Percentiles rank a stretch among this genome's conserved stretches.
These are phyloP conservation scores for Melanostoma mellinum DNA, from an alignment of 2,888 invertebrate genomes.

Conservation along the genomic window DNA sequence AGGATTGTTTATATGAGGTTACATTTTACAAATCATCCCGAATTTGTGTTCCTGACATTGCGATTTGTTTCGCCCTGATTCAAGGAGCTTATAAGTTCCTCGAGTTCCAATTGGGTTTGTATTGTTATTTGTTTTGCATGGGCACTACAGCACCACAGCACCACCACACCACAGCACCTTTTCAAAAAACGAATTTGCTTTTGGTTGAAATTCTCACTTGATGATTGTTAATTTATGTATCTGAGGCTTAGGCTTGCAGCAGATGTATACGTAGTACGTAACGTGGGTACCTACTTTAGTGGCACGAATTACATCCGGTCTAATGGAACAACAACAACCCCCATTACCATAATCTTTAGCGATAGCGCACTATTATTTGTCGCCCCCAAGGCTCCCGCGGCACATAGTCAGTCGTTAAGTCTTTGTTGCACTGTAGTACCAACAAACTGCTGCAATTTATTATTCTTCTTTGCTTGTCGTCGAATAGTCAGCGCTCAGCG, in stretches of 20 bases:
- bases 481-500: neutral
- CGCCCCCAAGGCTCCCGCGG: conserved; percentile 28
- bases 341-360: conserved; percentile 34
- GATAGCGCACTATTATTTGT: conserved; percentile 10
- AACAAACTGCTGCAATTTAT: conserved; percentile 17
- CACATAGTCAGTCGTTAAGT: conserved; percentile 4
- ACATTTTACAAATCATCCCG: conserved; percentile 58
- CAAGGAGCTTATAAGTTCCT: conserved; percentile 40
- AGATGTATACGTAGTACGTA: neutral
- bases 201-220: conserved; percentile 21
- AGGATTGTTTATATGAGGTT: conserved; percentile 43
- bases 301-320: conserved; percentile 60
- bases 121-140: conserved; percentile 10
- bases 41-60: conserved; percentile 56
- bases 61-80: conserved; percentile 44
- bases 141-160: neutral
- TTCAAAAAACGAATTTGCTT: conserved; percentile 18
- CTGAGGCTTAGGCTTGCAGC: conserved; percentile 20
- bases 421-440: conserved; percentile 37
- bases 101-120: conserved; percentile 27
- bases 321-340: conserved; percentile 38
- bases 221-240: conserved; percentile 35
- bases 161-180: conserved; percentile 16
- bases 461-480: neutral
- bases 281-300: neutral